Base-by-base conservation (phyloP, 2,797 vertebrate genomes). In the Fistularia commersonii region DNA sequence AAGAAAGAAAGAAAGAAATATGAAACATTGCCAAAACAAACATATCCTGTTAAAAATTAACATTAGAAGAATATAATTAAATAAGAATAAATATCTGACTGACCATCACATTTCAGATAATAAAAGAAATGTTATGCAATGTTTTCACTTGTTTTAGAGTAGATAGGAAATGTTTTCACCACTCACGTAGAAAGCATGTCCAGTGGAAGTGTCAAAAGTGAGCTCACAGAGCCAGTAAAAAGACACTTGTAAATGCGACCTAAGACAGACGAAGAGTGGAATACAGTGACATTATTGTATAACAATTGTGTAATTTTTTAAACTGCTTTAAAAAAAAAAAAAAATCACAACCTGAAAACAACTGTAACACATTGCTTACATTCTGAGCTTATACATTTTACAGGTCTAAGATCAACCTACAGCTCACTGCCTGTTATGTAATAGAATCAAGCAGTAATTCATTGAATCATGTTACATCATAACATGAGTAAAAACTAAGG, bases 191-290 rank as follows among this genome's bases (percentile, higher is more conserved):
- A 99, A 57, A 99, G 90, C 95, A 99, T 99, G 86, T 99, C 97
- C 82, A 99, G 82, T 0, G 97, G 97, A 86, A 99, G 92, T 41
- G 97, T 99, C 92, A 99, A 88, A 63, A 99, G 92, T 54, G 97
- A 99, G 94, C 96, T 99, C 92, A 98, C 96, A 70, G 97, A 99
- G 91, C 97, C 97, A 67, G 97, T 99, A 93, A 99, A 99, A 88
- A 99, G 93, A 93, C 97, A 99, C 92, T 99, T 99, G 90, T 99
- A 99, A 87, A 99, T 99, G 66, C 97, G 97, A 91, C 97, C 97
- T 99, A 64, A 49, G 12, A 52, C 0, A 53, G 1, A 60, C 3
- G 43, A 1, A 65, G 3, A 48, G 52, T 23, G 23, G 23, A 23
- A 23, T 23, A 23, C 23, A 33, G 15, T 5, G 47, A 15, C 0